Evolutionary conservation across 2,888 invertebrate genomes (phyloP).

Genomic region (Drosophila rubida): DNA sequence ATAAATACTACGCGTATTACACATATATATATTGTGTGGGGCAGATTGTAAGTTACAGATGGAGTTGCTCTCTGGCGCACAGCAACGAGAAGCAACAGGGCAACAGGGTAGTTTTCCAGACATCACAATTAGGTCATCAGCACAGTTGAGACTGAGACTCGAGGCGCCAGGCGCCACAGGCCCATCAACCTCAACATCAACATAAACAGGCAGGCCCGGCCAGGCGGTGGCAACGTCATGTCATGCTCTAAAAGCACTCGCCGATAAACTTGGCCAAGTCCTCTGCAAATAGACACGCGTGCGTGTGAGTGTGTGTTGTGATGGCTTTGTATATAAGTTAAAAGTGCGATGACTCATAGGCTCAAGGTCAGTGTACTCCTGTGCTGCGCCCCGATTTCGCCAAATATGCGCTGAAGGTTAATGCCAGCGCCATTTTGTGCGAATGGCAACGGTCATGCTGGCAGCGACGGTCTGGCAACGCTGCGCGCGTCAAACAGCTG

Average conservation of each 20-base stretch:
- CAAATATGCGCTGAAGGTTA: constrained; percentile 3
- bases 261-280: constrained; percentile 15
- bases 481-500: background rate
- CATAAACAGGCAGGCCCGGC: constrained; percentile 33
- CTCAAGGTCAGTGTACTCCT: constrained; percentile 14
- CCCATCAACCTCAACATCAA: no score
- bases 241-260: constrained; percentile 23
- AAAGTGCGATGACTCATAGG: constrained; percentile 38
- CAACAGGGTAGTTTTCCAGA: constrained; percentile 47
- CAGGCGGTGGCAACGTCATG: constrained; percentile 27
- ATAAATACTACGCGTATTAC: constrained; percentile 7
- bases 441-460: constrained; percentile 10
- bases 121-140: constrained; percentile 55
- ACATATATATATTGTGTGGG: constrained; percentile 17
- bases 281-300: background rate
- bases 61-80: no score
- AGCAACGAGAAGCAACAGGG: constrained; percentile 28
- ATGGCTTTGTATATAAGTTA: constrained; percentile 7
- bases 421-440: constrained; percentile 6
- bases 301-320: background rate
- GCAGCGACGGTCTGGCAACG: constrained; percentile 16
- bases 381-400: constrained; percentile 9
- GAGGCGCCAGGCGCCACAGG: constrained; percentile 54
- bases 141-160: constrained; percentile 42
- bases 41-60: constrained; percentile 14